Base-by-base conservation (phyloP, 2,888 invertebrate genomes). In the Cheilosia grossa region DNA sequence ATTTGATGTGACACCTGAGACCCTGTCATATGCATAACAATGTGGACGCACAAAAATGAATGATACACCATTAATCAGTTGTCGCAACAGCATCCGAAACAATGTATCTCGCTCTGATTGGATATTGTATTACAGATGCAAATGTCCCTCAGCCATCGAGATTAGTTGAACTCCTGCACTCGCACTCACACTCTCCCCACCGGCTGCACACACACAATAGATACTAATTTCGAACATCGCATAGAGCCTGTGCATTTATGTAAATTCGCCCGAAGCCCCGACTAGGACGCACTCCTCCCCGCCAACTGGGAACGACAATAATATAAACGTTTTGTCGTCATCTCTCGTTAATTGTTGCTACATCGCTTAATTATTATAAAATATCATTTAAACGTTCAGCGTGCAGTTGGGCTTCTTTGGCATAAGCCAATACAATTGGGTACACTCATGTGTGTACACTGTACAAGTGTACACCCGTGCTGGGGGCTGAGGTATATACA, bases 321-420 rank as follows among this genome's bases (percentile, higher is more conserved):
- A 67, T 61, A 49, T 56, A 70, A 70, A 58, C 58, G 64, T 64
- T 78, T 79, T 72, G 67, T 67, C 51, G 47, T 78, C 77, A 40
- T 58, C 66, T 78, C 56, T 61, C 67, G 72, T 78, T 78, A 82
- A 78, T 78, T 78, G 78, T 73, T 69, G 67, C 47, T 51, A 70
- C 83, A 83, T 83, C 70, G 83, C 51, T 79, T 75, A 80, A 83
- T 79, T 83, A 83, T 79, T 79, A 80, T 80, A 83, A 83, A 83
- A 83, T 82, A 74, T 75, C 54, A 74, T 83, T 74, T 83, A 74
- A 83, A 66, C 37, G 70, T 27, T 75, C 64, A 10, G 30, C 19
- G 37, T 67, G 15, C 49, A 15, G 59, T 24, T 42, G 19, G 58
- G 40, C 40, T 59, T 42, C 72, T 64, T 69, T 44, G 33, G 70